These are phyloP conservation scores for Danaus melanippus DNA, from an alignment of 1,140 invertebrate genomes.

Conservation along the genomic window DNA sequence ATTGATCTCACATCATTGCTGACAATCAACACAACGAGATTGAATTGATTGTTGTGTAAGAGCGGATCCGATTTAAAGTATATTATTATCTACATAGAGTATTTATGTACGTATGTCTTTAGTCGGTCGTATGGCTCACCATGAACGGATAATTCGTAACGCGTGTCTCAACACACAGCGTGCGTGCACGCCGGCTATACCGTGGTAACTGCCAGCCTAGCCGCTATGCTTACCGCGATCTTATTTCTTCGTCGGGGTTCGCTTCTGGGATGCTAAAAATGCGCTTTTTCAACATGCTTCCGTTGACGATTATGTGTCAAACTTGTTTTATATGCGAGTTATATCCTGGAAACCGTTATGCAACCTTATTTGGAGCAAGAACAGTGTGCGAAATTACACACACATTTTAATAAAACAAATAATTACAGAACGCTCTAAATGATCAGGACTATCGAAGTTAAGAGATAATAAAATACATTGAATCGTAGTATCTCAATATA, in stretches of 20 bases:
- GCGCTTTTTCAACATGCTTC: conserved; percentile 26
- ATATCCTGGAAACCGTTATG: conserved; percentile 29
- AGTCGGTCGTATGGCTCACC: too few relatives aligned
- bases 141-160: not conserved
- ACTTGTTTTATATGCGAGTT: conserved; percentile 35
- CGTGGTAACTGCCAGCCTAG: conserved; percentile 17
- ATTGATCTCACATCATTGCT: conserved; percentile 13
- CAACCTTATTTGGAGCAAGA: conserved; percentile 19
- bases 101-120: too few relatives aligned
- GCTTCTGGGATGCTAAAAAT: conserved; percentile 23
- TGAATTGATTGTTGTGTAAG: too few relatives aligned
- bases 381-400: too few relatives aligned
- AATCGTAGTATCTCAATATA: too few relatives aligned
- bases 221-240: conserved; percentile 21
- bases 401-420: too few relatives aligned
- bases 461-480: too few relatives aligned
- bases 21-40: conserved; percentile 9
- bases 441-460: too few relatives aligned
- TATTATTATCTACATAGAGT: too few relatives aligned
- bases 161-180: conserved; percentile 2
- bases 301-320: conserved; percentile 40
- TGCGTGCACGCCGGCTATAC: conserved; percentile 18
- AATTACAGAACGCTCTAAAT: too few relatives aligned
- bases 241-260: conserved; percentile 22
- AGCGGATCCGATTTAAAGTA: too few relatives aligned